phyloP scores from a whole-genome alignment of 1,140 invertebrate species.

The Papilio helenus region DNA sequence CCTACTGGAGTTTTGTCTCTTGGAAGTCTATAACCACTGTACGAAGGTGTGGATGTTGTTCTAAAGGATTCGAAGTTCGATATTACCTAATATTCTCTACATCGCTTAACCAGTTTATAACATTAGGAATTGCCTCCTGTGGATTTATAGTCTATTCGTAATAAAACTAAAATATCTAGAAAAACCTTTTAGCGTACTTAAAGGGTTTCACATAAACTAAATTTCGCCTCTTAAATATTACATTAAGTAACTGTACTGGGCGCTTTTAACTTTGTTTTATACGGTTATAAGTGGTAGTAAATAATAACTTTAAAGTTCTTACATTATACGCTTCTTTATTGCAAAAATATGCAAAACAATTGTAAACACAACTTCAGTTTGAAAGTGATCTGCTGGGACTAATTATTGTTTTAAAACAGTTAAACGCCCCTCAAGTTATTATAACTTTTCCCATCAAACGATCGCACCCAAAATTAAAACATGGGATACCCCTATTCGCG shows the following conservation, averaged over 20 bases:
- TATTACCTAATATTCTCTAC: not conserved
- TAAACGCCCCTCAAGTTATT: conserved; percentile 52
- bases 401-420: conserved; percentile 56
- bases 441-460: conserved; percentile 71
- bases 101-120: not conserved
- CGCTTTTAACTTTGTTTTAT: not conserved
- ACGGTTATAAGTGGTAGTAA: not conserved
- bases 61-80: not conserved
- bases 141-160: conserved; percentile 13
- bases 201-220: conserved; percentile 9
- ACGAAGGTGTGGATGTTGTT: not conserved
- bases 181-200: conserved; percentile 17
- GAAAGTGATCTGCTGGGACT: conserved; percentile 41
- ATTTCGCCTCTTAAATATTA: conserved; percentile 5
- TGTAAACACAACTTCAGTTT: not conserved
- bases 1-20: not conserved
- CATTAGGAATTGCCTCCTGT: not conserved
- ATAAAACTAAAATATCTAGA: conserved; percentile 12
- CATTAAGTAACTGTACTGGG: not conserved
- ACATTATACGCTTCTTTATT: not conserved
- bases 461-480: conserved; percentile 61
- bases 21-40: not conserved
- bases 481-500: conserved; percentile 65
- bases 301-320: not conserved
- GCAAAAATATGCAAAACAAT: not conserved